Evolutionary conservation across 2,888 invertebrate genomes (phyloP).

Genomic region (Drosophila leonis): DNA sequence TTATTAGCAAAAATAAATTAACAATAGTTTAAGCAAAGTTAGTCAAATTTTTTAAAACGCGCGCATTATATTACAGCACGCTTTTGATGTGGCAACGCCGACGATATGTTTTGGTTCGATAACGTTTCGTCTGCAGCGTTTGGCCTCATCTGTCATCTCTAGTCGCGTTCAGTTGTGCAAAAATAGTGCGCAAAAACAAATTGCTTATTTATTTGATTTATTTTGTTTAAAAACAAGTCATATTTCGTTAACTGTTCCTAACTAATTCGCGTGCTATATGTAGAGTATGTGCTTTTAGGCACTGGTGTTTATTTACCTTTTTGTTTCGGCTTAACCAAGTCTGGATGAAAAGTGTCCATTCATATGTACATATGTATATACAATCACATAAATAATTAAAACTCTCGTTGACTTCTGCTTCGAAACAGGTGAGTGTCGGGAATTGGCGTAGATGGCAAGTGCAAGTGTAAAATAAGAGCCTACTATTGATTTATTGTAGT

Average conservation of each 20-base stretch:
- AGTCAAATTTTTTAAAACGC: constrained; percentile 6
- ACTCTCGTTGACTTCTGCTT: background rate
- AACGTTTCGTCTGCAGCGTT: background rate
- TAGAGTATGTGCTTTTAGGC: background rate
- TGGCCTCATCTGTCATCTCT: constrained; percentile 37
- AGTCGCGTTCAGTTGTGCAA: constrained; percentile 54
- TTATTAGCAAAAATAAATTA: constrained; percentile 64
- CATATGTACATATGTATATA: background rate
- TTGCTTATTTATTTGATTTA: constrained; percentile 22
- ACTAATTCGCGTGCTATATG: background rate
- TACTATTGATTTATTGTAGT: constrained; percentile 48
- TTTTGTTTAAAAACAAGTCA: constrained; percentile 10
- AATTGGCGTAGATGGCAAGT: background rate
- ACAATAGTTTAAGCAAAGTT: constrained; percentile 23
- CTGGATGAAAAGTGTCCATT: background rate
- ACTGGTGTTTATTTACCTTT: constrained; percentile 5
- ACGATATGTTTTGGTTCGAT: constrained; percentile 15
- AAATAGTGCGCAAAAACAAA: constrained; percentile 58
- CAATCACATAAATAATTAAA: constrained; percentile 11
- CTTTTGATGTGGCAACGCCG: constrained; percentile 26
- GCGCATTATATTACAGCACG: background rate
- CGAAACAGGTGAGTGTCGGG: constrained; percentile 37
- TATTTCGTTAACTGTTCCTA: background rate
- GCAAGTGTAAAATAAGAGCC: constrained; percentile 31
- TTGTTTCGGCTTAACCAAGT: background rate